Conservation (phyloP, 64 coral and sea anemone genomes). For the Catalaphyllia jardinei region DNA sequence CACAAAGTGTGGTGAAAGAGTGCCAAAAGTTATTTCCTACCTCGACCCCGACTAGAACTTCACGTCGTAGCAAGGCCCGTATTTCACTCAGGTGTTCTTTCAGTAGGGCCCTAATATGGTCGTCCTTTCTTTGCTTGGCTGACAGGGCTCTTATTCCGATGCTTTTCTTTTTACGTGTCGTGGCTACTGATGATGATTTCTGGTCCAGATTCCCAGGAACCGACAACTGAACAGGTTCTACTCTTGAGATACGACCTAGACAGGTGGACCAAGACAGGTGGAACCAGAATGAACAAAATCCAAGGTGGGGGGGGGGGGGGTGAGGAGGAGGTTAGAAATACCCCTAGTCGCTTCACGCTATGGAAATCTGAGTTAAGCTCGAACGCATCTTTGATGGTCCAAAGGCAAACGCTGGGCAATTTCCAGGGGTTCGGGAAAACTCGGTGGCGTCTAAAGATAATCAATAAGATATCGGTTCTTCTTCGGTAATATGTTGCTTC, state of each 20-base stretch:
- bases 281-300: not conserved
- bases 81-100: constrained; percentile 82
- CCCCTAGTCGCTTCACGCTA: too few relatives aligned
- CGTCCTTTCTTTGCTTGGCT: constrained; percentile 77
- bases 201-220: constrained; percentile 14
- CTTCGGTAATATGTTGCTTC: too few relatives aligned
- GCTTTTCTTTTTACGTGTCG: constrained; percentile 61
- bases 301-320: not conserved
- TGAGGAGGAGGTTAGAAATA: too few relatives aligned
- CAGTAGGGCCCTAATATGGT: constrained; percentile 64
- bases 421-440: too few relatives aligned
- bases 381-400: too few relatives aligned
- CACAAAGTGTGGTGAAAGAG: not conserved
- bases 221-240: not conserved
- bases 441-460: too few relatives aligned
- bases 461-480: too few relatives aligned
- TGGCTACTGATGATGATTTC: constrained; percentile 16
- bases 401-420: too few relatives aligned
- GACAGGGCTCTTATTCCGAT: constrained; percentile 85
- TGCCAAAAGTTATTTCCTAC: not conserved
- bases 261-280: not conserved
- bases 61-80: constrained; percentile 16
- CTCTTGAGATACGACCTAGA: not conserved
- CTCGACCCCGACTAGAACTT: constrained; percentile 15
- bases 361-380: too few relatives aligned